Evolutionary conservation across 2,888 invertebrate genomes (phyloP), one percentile per base, ranked within the genome.

Genomic region (Galerucella pusilla): DNA sequence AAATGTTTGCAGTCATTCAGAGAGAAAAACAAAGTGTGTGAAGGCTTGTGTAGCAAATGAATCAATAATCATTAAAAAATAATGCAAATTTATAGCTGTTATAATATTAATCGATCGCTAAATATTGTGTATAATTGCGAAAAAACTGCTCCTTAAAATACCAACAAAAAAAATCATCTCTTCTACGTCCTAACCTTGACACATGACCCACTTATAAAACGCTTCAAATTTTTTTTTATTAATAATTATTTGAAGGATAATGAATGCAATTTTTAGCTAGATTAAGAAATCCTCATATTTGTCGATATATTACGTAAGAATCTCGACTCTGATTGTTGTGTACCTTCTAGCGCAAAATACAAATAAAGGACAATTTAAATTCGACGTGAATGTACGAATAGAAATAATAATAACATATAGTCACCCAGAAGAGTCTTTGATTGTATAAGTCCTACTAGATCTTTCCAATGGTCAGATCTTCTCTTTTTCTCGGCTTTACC

Each of bases 181-280:
- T 12, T 4, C 2, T 4, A 11, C 12, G 46, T 6, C 57, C 16
- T 20, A 16, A 2, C 61, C 61, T 61, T 61, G 61, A 61, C 61
- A 61, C 35, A 35, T 35, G 35, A 61, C 28, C 61, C 12, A 61
- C 28, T 61, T 61, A 14, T 61, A 35, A 25, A 28, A 7, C 25
- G 14, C 16, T 14, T 61, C 35, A 61, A 35, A 35, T 28, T 61
- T 61, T 60, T 25, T 60, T 60, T 16, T 28, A 61, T 28, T 35
- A 46, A 20, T 64, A 65, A 20, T n/a, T 12, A 49, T 49, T 49
- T 49, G 64, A 65, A 65, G 64, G 64, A 20, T 65, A 46, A 65
- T 35, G n/a, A 12, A 65, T 65, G 64, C 42, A 65, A 65, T 65
- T 65, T 65, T 46, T n/a, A 16, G n/a, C 1, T 16, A 11, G 45